Percentiles rank a stretch among this genome's conserved stretches.
These are phyloP conservation scores for Lasioglossum pauxillum DNA, from an alignment of 2,888 invertebrate species.

Conservation along the genomic window DNA sequence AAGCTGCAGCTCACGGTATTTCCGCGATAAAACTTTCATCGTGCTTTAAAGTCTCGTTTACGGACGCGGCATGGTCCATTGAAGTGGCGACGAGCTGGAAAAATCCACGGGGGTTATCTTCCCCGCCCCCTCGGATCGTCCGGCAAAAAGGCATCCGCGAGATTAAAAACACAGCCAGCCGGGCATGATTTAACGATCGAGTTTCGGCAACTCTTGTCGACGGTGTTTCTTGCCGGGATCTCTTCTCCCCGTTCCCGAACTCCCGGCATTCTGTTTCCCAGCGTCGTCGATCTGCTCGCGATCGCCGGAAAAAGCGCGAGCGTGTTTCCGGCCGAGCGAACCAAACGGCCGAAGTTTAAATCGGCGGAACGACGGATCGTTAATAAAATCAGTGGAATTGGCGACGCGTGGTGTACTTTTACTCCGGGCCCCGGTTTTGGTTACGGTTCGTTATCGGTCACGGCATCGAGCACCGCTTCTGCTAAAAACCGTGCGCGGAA, in stretches of 20 bases:
- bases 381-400: constrained; percentile 18
- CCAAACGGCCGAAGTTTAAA: constrained; percentile 21
- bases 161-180: constrained; percentile 45
- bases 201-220: constrained; percentile 37
- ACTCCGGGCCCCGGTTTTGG: neutral
- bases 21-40: constrained; percentile 74
- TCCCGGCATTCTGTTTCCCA: neutral
- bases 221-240: constrained; percentile 13
- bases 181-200: constrained; percentile 39
- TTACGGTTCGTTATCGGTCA: constrained; percentile 11
- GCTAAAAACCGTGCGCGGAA: neutral
- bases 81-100: constrained; percentile 65
- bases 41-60: constrained; percentile 69
- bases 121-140: neutral
- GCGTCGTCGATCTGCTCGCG: constrained; percentile 20
- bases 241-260: neutral
- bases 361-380: constrained; percentile 5
- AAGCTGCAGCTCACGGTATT: constrained; percentile 44
- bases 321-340: constrained; percentile 20
- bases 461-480: neutral
- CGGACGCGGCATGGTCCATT: constrained; percentile 60
- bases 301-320: constrained; percentile 20
- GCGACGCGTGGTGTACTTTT: neutral
- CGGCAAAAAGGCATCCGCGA: constrained; percentile 27
- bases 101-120: constrained; percentile 62